Evolutionary conservation across 2,888 invertebrate genomes (phyloP).

Genomic region (Lysandra bellargus): DNA sequence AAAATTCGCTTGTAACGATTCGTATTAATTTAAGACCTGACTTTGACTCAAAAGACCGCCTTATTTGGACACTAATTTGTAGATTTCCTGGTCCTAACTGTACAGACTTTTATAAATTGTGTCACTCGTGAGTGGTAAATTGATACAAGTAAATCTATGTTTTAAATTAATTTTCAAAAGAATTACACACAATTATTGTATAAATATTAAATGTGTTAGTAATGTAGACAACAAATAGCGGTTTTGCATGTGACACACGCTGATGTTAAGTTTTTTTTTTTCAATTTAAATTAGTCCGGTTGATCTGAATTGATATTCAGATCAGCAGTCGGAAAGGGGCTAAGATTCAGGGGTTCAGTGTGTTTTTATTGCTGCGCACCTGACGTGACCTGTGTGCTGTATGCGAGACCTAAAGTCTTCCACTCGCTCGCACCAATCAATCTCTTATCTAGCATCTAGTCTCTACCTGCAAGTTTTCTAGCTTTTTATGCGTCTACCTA

Average conservation of each 20-base stretch:
- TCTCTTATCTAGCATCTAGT: conserved; percentile 73
- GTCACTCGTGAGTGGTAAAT: background rate
- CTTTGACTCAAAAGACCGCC: conserved; percentile 16
- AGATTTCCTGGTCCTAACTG: conserved; percentile 13
- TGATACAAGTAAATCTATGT: background rate
- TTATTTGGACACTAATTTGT: background rate
- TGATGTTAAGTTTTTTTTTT: conserved; percentile 28
- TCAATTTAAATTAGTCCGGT: conserved; percentile 48
- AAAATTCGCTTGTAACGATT: conserved; percentile 10
- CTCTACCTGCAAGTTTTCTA: conserved; percentile 70
- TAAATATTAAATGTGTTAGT: background rate
- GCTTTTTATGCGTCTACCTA: conserved; percentile 77
- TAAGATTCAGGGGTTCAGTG: conserved; percentile 55
- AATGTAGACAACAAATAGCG: background rate
- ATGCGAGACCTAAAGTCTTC: conserved; percentile 64
- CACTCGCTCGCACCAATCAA: conserved; percentile 76
- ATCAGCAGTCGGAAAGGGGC: conserved; percentile 53
- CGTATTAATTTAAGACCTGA: conserved; percentile 27
- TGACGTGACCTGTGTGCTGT: conserved; percentile 68
- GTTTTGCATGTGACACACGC: background rate
- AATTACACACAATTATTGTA: background rate
- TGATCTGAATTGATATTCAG: conserved; percentile 55
- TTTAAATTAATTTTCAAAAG: background rate
- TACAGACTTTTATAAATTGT: conserved; percentile 5
- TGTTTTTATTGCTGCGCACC: conserved; percentile 61